Conservation (phyloP, 2,888 invertebrate genomes). For the Dasypolia templi region DNA sequence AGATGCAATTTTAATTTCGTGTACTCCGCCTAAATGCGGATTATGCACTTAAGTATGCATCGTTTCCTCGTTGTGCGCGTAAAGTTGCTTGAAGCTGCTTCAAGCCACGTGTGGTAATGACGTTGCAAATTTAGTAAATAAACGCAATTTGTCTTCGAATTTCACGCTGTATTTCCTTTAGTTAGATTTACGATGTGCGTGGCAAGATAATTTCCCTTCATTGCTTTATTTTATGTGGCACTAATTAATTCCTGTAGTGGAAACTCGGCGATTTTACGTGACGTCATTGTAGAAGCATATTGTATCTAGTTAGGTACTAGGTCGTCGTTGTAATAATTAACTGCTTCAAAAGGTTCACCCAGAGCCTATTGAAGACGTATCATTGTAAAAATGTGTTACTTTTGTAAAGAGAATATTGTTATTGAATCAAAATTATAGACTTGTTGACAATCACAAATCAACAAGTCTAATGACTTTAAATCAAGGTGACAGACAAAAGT, state of each 20-base stretch:
- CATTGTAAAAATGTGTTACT: not conserved
- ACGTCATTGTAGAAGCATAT: conserved; percentile 1
- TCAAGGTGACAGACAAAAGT: conserved; percentile 41
- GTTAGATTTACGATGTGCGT: conserved; percentile 33
- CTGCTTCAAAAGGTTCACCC: not conserved
- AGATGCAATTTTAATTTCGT: conserved; percentile 37
- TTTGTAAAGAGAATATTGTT: conserved; percentile 11
- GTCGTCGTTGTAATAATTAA: not conserved
- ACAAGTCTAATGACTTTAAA: conserved; percentile 35
- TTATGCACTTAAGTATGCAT: conserved; percentile 46
- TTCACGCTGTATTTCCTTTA: conserved; percentile 6
- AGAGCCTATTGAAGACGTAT: not conserved
- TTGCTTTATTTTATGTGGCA: conserved; percentile 35
- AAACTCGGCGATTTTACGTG: conserved; percentile 1
- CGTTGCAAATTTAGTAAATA: conserved; percentile 20
- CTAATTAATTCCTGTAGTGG: conserved; percentile 28
- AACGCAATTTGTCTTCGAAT: not conserved
- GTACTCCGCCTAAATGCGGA: conserved; percentile 19
- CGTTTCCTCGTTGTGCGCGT: conserved; percentile 21
- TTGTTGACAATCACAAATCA: too few relatives aligned
- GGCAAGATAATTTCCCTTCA: conserved; percentile 31
- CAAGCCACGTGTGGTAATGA: conserved; percentile 6
- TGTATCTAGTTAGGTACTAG: not conserved
- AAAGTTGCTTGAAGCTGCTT: conserved; percentile 18
- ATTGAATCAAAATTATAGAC: too few relatives aligned